phyloP scores from a whole-genome alignment of 2,113 vertebrate genomes.

The Pao palembangensis region DNA sequence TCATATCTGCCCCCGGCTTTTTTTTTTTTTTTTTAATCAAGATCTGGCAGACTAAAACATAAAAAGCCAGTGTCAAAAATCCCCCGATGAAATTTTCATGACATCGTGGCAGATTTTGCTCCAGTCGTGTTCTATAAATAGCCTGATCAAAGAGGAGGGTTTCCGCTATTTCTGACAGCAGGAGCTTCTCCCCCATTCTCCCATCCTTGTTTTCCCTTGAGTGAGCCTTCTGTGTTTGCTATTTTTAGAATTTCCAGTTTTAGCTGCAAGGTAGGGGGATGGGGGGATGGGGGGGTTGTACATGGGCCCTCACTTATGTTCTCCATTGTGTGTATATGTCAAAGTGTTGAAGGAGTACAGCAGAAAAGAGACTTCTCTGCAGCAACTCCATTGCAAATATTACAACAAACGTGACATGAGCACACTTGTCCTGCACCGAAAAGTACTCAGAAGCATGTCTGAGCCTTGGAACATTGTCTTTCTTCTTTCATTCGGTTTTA shows the following conservation, averaged over 20 bases:
- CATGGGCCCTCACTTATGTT: conserved; percentile 39
- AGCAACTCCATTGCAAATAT: conserved; percentile 35
- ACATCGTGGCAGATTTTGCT: conserved; percentile 45
- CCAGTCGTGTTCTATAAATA: conserved; percentile 69
- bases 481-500: conserved; percentile 17
- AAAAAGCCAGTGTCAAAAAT: conserved; percentile 4
- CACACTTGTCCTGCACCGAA: conserved; percentile 1
- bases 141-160: conserved; percentile 41
- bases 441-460: conserved; percentile 13
- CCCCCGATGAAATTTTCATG: conserved; percentile 45
- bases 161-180: conserved; percentile 72
- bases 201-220: conserved; percentile 41
- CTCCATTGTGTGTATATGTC: conserved; percentile 27
- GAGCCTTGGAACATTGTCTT: conserved; percentile 1
- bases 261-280: conserved; percentile 49
- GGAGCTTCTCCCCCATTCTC: conserved; percentile 66
- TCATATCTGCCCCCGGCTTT: not conserved
- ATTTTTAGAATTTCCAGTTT: conserved; percentile 74
- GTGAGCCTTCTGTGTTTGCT: conserved; percentile 60
- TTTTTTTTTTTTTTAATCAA: not conserved
- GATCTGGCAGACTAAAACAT: not conserved
- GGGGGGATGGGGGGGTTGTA: conserved; percentile 14
- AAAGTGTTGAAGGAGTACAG: conserved; percentile 47
- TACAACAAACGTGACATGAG: conserved; percentile 18
- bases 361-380: conserved; percentile 7